These are phyloP conservation scores for Melipona quadrifasciata DNA, from an alignment of 1,140 invertebrate species.

Conservation along the genomic window DNA sequence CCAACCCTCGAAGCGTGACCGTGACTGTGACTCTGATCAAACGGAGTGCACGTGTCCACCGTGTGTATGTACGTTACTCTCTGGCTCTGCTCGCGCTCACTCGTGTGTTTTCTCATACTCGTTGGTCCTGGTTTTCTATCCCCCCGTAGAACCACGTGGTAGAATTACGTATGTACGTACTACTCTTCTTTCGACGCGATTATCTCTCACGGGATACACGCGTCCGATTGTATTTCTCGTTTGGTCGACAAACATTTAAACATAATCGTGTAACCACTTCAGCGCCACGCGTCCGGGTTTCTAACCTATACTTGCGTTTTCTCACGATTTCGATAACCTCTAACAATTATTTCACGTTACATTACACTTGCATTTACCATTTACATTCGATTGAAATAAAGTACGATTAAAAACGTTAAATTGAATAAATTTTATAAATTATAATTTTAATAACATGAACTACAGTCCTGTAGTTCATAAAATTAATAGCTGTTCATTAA, in stretches of 20 bases:
- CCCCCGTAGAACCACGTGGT: conserved; percentile 25
- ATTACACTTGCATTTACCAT: background rate
- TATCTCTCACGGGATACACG: conserved; percentile 31
- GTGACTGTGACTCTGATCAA: conserved; percentile 75
- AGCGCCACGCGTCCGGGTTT: background rate
- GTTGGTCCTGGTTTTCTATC: conserved; percentile 3
- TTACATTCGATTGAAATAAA: background rate
- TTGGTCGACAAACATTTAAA: conserved; percentile 49
- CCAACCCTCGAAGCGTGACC: conserved; percentile 77
- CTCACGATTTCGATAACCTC: background rate
- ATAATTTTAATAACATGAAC: background rate
- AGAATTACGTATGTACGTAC: conserved; percentile 10
- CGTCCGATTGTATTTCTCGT: conserved; percentile 11
- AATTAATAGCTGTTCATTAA: background rate
- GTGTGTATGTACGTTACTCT: conserved; percentile 37
- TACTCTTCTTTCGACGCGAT: conserved; percentile 6
- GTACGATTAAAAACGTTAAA: background rate
- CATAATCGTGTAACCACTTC: conserved; percentile 3
- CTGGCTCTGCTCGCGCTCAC: background rate
- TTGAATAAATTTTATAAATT: background rate
- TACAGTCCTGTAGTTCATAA: background rate
- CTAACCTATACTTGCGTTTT: background rate
- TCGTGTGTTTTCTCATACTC: background rate
- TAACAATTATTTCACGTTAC: background rate
- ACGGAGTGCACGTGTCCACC: conserved; percentile 63